A percentile compares a stretch with the other conserved stretches of the same genome.
Conservation (phyloP, 1,140 invertebrate species). For the Drosophila seguyi region DNA sequence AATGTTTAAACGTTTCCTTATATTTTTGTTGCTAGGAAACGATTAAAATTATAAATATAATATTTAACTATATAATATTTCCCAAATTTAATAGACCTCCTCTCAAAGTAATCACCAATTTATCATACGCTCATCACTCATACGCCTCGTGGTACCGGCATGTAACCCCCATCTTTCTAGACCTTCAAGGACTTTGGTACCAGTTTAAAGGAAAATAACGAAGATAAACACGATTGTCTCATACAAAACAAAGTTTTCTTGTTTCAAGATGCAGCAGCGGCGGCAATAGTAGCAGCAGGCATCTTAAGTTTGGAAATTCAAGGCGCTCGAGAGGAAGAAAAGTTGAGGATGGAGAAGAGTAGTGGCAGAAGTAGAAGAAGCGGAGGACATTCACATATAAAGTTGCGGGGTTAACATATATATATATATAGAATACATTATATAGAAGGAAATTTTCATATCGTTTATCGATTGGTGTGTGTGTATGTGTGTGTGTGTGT, state of each 20-base stretch:
- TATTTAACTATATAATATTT: neutral
- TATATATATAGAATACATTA: conserved; percentile 30
- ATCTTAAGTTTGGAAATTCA: conserved; percentile 43
- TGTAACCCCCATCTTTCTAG: neutral
- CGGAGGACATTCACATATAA: conserved; percentile 45
- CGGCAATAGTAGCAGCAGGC: conserved; percentile 10
- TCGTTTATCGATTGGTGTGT: conserved; percentile 23
- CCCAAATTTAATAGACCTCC: neutral
- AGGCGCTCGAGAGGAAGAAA: conserved; percentile 53
- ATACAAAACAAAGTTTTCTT: conserved; percentile 36
- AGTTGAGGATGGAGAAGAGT: conserved; percentile 27
- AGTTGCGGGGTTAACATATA: conserved; percentile 43
- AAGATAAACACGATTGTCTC: conserved; percentile 15
- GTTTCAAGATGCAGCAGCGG: conserved; percentile 30
- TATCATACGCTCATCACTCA: neutral
- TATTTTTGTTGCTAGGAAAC: too few species aligned
- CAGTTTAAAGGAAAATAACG: conserved; percentile 1
- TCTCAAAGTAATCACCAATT: neutral
- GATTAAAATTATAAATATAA: too few species aligned
- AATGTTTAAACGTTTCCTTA: neutral
- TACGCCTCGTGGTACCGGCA: conserved; percentile 4
- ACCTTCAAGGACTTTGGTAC: neutral
- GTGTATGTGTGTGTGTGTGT: neutral
- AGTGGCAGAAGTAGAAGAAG: conserved; percentile 29
- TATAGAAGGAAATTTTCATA: conserved; percentile 51